Conservation (phyloP, 2,888 invertebrate genomes). For the Drepana falcataria region DNA sequence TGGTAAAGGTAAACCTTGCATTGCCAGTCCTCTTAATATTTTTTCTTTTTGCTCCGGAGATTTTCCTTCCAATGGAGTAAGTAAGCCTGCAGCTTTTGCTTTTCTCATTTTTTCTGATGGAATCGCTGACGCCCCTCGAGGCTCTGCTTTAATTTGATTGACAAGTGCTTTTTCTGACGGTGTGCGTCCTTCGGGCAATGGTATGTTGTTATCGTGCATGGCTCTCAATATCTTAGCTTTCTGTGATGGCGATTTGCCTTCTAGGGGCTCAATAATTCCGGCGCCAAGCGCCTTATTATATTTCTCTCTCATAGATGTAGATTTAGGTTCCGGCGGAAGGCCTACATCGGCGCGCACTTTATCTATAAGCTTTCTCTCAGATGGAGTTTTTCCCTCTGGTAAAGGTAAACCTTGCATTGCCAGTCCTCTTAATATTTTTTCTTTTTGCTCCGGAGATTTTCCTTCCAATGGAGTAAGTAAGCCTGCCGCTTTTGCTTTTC, state of each 20-base stretch:
- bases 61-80: constrained; percentile 26
- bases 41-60: constrained; percentile 28
- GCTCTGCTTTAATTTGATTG: constrained; percentile 11
- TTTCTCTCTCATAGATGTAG: not conserved
- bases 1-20: constrained; percentile 19
- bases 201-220: constrained; percentile 12
- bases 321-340: constrained; percentile 6
- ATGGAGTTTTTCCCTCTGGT: constrained; percentile 10
- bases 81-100: constrained; percentile 23
- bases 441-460: constrained; percentile 8
- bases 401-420: constrained; percentile 5
- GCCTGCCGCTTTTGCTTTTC: constrained; percentile 6
- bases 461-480: constrained; percentile 8
- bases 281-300: constrained; percentile 19
- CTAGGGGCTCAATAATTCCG: constrained; percentile 27
- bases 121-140: not conserved
- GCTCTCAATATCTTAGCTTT: constrained; percentile 20
- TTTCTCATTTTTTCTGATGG: constrained; percentile 18
- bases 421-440: constrained; percentile 7
- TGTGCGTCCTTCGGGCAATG: constrained; percentile 10
- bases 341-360: constrained; percentile 1
- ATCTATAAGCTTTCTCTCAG: constrained; percentile 10
- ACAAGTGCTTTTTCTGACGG: constrained; percentile 20
- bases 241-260: constrained; percentile 21
- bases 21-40: constrained; percentile 18